Evolutionary conservation across 2,113 vertebrate genomes (phyloP).

Genomic region (Parus major): DNA sequence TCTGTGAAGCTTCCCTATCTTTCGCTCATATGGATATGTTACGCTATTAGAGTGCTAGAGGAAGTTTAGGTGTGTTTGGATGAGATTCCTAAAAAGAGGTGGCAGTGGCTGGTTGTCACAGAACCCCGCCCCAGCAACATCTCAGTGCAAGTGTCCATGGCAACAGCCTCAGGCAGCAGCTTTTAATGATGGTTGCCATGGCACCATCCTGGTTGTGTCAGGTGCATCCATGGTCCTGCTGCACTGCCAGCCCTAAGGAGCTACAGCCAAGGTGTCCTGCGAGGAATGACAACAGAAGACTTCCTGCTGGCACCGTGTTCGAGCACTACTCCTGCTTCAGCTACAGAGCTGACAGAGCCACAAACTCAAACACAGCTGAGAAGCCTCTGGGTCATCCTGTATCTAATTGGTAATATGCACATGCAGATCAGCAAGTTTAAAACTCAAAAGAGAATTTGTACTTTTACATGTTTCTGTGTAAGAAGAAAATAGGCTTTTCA

Average conservation of each 20-base stretch:
- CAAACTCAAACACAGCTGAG: neutral
- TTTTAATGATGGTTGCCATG: neutral
- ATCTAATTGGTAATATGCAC: too few species aligned
- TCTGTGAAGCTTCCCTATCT: neutral
- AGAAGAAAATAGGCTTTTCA: neutral
- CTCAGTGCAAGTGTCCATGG: neutral
- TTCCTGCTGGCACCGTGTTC: neutral
- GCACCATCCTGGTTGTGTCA: neutral
- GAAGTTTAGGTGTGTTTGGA: neutral
- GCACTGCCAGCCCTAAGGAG: neutral
- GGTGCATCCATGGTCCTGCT: fast-evolving
- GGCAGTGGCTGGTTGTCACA: neutral
- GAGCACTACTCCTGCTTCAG: neutral
- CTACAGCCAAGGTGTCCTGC: neutral
- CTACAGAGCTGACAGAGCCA: neutral
- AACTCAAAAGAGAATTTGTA: neutral
- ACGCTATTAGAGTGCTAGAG: neutral
- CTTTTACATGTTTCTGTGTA: neutral
- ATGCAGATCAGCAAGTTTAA: neutral
- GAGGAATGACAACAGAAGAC: neutral
- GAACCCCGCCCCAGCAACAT: neutral
- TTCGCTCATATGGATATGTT: neutral
- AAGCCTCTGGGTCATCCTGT: neutral
- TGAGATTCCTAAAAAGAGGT: neutral
- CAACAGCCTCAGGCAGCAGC: neutral